Evolutionary conservation across 1,140 invertebrate species (phyloP), one percentile per base, ranked within the genome.

Genomic region (Drosophila novamexicana): DNA sequence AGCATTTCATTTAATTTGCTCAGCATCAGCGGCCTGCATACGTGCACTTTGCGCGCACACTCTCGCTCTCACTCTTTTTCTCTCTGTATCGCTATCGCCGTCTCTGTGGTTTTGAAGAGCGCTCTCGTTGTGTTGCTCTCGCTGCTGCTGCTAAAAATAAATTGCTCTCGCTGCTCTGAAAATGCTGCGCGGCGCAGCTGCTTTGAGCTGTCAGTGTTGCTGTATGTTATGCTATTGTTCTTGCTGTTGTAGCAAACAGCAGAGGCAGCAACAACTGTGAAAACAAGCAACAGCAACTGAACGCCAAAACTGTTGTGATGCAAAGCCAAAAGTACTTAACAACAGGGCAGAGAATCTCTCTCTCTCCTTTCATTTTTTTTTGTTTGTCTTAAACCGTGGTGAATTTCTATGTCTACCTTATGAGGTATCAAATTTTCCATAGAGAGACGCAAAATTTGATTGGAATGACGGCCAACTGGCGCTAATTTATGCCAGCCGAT

Each of bases 111-210:
- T 50, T 68, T 52, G 12, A 53, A 70, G 67, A 63, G 57, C 29
- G 57, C 56, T 71, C 68, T 71, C 68, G 68, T 65, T 65, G 56
- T 40, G 29, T 16, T 44, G 47, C 47, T 69, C 57, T 69, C 67
- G 49, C 40, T 63, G 67, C 40, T 74, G 71, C 65, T 69, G 72
- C 72, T 75, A 75, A 63, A 75, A 75, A 75, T 75, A 75, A 69
- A 64, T 64, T 62, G 47, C 66, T 63, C 72, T 75, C 72, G 65
- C 66, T 69, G 66, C 66, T 75, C 72, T 72, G 57, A 58, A 82
- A 81, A 81, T 74, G 79, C 79, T 82, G 58, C 67, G 70, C 73
- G 59, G 83, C 83, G 82, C 82, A 86, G 83, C 84, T 89, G 83
- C 83, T 88, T 81, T 79, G 49, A 85, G 79, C 62, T 77, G 75